A percentile compares a stretch with the other conserved stretches of the same genome.
Evolutionary conservation across 30 jellyfish, hydroid and myxozoan genomes (phyloP).

Genomic region (Aurelia aurita): DNA sequence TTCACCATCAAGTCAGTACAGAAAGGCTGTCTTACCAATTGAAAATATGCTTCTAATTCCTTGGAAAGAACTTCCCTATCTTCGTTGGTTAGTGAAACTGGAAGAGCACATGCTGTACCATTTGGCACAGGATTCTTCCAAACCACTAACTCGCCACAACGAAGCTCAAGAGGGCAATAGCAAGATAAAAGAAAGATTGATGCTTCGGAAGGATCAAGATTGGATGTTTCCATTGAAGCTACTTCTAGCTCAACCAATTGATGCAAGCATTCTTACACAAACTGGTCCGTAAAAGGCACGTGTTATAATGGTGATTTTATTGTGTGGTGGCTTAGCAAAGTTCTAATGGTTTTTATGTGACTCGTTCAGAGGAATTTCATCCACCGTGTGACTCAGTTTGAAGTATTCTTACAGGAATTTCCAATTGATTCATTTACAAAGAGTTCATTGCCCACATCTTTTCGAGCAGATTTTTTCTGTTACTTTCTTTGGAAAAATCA

Average conservation of each 20-base stretch:
- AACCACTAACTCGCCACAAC: not conserved
- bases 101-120: conserved; percentile 28
- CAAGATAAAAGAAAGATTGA: conserved; percentile 2
- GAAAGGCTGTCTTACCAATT: not conserved
- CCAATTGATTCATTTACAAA: too few species aligned
- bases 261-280: too few species aligned
- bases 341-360: too few species aligned
- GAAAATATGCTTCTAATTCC: conserved; percentile 15
- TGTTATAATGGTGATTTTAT: too few species aligned
- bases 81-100: conserved; percentile 22
- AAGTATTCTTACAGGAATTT: too few species aligned
- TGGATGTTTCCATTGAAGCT: conserved; percentile 7
- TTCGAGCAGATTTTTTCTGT: too few species aligned
- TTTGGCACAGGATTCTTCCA: conserved; percentile 28
- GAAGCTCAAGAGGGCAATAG: conserved; percentile 21
- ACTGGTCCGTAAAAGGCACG: too few species aligned
- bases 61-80: conserved; percentile 13
- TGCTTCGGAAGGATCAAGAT: conserved; percentile 3
- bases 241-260: not conserved
- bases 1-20: not conserved
- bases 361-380: too few species aligned
- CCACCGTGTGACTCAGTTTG: too few species aligned
- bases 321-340: too few species aligned
- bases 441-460: too few species aligned
- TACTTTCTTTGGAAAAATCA: too few species aligned